Base-by-base conservation (phyloP, 2,888 invertebrate genomes). In the Muscina levida region DNA sequence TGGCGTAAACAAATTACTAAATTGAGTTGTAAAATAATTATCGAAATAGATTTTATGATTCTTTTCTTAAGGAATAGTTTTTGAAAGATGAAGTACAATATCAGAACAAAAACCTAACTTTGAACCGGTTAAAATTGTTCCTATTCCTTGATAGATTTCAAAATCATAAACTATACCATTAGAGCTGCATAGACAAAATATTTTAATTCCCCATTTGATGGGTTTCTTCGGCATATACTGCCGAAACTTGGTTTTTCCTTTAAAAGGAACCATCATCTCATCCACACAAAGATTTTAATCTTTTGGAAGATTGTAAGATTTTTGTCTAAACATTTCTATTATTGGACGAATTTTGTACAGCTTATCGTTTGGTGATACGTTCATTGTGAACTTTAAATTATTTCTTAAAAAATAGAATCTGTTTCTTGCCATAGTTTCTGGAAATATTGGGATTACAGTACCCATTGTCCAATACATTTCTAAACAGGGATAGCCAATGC, bases 261-360 rank as follows among this genome's bases (percentile, higher is more conserved):
- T 72, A 19, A 62, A 62, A 24, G 62, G 62, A 46, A 72, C 42
- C 72, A 72, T 62, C 72, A 72, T 72, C 46, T 62, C 62, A 62
- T 72, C 62, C 11, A 46, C 65, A 46, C 72, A 72, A 42, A 62
- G 1, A n/a, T 62, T 42, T 62, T 72, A 62, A 31, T 62, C 48
- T 62, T 44, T 72, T 48, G 62, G 62, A 37, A 62, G 11, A 19
- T 46, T 15, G 39, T 48, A 51, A 13, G 22, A 17, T 53, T 42
- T 42, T 42, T 10, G 10, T 8, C 13, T 42, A 42, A 42, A 10
- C 42, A 5, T 42, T 13, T 42, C n/a, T 42, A 42, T 42, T 42
- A 8, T 42, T 13, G 10, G 42, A n/a, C 42, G 42, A 10, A 42
- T 42, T 42, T 42, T 42, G 42, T 2, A 42, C 10, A 42, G 42